A percentile compares a stretch with the other conserved stretches of the same genome.
Conservation (phyloP, 1,140 invertebrate genomes). For the Paraescarpia echinospica region DNA sequence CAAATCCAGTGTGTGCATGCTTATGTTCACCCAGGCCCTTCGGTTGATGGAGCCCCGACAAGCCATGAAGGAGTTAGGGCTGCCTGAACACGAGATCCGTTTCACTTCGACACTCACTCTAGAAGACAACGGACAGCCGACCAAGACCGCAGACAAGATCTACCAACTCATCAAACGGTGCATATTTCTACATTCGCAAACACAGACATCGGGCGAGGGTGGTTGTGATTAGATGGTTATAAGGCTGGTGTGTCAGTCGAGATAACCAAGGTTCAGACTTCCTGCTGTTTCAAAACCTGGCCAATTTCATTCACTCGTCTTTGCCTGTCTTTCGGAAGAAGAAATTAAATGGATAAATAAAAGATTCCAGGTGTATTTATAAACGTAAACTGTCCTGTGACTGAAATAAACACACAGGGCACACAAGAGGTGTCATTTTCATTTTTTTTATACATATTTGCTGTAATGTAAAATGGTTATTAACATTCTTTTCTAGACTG, state of each 20-base stretch:
- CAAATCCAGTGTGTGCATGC: no score
- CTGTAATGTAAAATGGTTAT: not conserved
- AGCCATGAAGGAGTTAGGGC: conserved; percentile 84
- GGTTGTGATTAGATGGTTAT: no score
- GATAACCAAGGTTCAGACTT: no score
- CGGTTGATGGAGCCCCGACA: conserved; percentile 87
- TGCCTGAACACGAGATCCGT: conserved; percentile 74
- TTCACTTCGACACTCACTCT: conserved; percentile 88
- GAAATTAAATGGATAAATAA: no score
- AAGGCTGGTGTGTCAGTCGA: no score
- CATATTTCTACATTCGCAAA: conserved; percentile 47
- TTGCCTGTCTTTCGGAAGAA: no score
- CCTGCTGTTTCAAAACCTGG: no score
- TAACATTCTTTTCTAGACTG: not conserved
- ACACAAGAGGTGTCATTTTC: not conserved
- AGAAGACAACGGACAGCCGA: conserved; percentile 75
- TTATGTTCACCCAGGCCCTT: conserved; percentile 61
- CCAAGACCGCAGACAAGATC: conserved; percentile 78
- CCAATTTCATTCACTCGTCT: no score
- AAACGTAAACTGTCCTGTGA: no score
- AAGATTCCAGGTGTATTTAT: no score
- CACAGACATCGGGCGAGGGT: not conserved
- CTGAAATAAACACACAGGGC: not conserved
- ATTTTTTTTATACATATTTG: not conserved
- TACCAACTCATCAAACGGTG: conserved; percentile 61